phyloP scores from a whole-genome alignment of 2,113 vertebrate genomes.

The Antechinus flavipes region DNA sequence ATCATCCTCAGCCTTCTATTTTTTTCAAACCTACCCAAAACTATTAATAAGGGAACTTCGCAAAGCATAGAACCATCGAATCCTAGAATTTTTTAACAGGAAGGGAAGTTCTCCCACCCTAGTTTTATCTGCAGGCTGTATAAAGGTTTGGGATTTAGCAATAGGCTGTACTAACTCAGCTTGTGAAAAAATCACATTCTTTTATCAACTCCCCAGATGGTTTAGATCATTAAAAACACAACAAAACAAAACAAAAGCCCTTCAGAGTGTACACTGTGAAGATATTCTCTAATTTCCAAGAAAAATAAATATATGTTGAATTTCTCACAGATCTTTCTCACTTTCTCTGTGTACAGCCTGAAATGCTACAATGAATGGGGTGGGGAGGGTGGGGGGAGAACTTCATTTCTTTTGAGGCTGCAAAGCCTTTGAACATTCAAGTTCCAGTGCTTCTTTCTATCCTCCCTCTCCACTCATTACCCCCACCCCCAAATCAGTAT shows the following conservation, averaged over 20 bases:
- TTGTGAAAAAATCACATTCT: conserved; percentile 78
- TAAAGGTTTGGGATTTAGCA: conserved; percentile 75
- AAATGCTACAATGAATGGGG: conserved; percentile 73
- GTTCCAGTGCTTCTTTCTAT: conserved; percentile 62
- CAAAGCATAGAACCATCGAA: conserved; percentile 43
- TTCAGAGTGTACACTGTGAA: conserved; percentile 75
- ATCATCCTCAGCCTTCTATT: conserved; percentile 37
- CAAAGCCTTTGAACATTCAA: conserved; percentile 69
- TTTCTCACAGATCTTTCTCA: conserved; percentile 76
- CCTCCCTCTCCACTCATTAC: conserved; percentile 58
- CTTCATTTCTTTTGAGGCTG: conserved; percentile 55
- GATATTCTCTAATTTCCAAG: conserved; percentile 81
- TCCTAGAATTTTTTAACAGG: conserved; percentile 66
- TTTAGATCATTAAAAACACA: conserved; percentile 83
- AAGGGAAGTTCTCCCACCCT: conserved; percentile 61
- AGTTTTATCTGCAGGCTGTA: conserved; percentile 73
- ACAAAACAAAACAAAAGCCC: conserved; percentile 78
- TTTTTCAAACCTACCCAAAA: conserved; percentile 53
- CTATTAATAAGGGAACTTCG: conserved; percentile 20
- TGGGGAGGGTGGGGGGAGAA: conserved; percentile 9
- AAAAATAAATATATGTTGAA: conserved; percentile 81
- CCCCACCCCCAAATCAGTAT: conserved; percentile 66
- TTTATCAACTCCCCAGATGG: conserved; percentile 80
- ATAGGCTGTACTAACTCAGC: conserved; percentile 75
- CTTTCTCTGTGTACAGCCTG: conserved; percentile 75